A percentile compares a stretch with the other conserved stretches of the same genome.
Conservation (phyloP, 1,140 invertebrate species). For the Grapholita molesta region DNA sequence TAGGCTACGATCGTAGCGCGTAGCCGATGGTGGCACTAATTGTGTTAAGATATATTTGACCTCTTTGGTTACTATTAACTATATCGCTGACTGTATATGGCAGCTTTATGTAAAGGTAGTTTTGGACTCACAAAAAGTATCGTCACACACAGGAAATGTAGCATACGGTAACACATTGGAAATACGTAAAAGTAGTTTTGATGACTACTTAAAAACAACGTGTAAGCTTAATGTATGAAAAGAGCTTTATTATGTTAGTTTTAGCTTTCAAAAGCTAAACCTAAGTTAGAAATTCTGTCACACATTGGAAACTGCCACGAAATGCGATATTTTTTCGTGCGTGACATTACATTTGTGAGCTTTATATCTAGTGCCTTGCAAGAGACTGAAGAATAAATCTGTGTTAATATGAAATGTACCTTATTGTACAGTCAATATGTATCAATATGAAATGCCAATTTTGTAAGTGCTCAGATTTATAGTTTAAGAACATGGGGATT, state of each 20-base stretch:
- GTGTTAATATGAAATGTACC: slow-evolving; percentile 3
- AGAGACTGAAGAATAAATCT: slow-evolving; percentile 14
- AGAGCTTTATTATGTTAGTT: too few species aligned
- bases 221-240: too few species aligned
- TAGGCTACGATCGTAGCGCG: too few species aligned
- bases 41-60: too few species aligned
- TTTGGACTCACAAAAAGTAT: background rate
- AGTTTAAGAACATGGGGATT: background rate
- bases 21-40: too few species aligned
- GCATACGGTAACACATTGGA: background rate
- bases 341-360: background rate
- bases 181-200: background rate
- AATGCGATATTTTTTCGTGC: background rate
- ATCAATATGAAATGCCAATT: background rate
- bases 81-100: too few species aligned
- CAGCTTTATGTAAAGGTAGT: background rate
- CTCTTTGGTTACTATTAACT: too few species aligned
- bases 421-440: background rate
- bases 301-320: too few species aligned
- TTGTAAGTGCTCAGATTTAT: background rate
- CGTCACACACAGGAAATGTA: background rate
- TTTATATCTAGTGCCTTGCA: background rate
- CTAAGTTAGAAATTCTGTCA: too few species aligned
- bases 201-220: background rate
- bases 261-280: too few species aligned